A percentile compares a stretch with the other conserved stretches of the same genome.
phyloP scores from a whole-genome alignment of 2,113 vertebrate genomes.

The Salvelinus alpinus region DNA sequence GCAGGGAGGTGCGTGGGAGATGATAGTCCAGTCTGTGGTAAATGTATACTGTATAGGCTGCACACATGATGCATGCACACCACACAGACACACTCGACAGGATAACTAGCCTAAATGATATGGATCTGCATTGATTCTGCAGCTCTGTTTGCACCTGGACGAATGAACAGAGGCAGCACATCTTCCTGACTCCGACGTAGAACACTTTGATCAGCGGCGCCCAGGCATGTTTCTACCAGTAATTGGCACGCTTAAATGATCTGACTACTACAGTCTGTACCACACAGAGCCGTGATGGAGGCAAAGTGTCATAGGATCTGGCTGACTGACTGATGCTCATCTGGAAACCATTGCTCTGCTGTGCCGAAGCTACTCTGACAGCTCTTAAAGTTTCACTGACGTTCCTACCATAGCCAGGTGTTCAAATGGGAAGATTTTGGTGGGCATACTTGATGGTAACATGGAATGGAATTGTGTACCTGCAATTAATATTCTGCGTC shows the following conservation, averaged over 20 bases:
- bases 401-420: no score
- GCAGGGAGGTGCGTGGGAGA: not conserved
- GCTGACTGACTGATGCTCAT: not conserved
- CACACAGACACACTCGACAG: not conserved
- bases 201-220: slow-evolving; percentile 52
- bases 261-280: slow-evolving; percentile 17
- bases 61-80: not conserved
- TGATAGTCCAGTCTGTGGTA: not conserved
- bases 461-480: no score
- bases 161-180: slow-evolving; percentile 64
- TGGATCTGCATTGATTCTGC: slow-evolving; percentile 14
- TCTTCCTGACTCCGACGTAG: not conserved
- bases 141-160: slow-evolving; percentile 26
- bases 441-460: no score
- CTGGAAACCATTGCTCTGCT: no score
- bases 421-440: no score
- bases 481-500: no score
- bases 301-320: not conserved
- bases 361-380: no score
- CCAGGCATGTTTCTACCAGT: slow-evolving; percentile 51
- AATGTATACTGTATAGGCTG: not conserved
- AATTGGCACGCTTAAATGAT: slow-evolving; percentile 51
- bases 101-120: no score
- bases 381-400: no score
- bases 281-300: not conserved